phyloP scores from a whole-genome alignment of 1,140 invertebrate genomes.

The Myzus persicae region DNA sequence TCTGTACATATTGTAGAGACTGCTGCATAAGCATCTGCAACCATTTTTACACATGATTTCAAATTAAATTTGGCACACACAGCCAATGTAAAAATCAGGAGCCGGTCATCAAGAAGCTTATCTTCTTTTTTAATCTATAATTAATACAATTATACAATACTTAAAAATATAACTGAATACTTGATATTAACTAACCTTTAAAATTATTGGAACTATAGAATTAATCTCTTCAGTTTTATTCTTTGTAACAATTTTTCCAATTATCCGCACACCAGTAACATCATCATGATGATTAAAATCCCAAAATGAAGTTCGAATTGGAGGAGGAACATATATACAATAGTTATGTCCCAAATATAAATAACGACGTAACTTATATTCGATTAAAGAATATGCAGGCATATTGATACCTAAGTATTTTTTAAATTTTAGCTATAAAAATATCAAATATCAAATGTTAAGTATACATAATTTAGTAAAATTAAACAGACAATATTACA shows the following conservation, averaged over 20 bases:
- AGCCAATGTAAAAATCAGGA: conserved; percentile 32
- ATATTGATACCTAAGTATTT: neutral
- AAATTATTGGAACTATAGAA: conserved; percentile 49
- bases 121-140: conserved; percentile 41
- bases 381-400: conserved; percentile 15
- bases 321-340: conserved; percentile 39
- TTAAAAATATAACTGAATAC: neutral
- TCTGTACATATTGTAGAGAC: conserved; percentile 23
- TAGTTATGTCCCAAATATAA: conserved; percentile 42
- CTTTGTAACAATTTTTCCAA: conserved; percentile 54
- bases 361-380: conserved; percentile 36
- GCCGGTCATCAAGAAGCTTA: conserved; percentile 25
- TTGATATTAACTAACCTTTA: conserved; percentile 23
- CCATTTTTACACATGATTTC: neutral
- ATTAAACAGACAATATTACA: neutral
- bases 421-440: neutral
- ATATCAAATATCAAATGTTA: neutral
- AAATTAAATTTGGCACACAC: conserved; percentile 37
- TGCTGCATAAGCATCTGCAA: conserved; percentile 36
- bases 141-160: neutral
- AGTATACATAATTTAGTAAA: neutral
- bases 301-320: neutral
- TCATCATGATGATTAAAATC: neutral
- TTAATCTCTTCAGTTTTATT: conserved; percentile 44
- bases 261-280: conserved; percentile 13